These are phyloP conservation scores for Apteryx mantelli DNA, from an alignment of 2,113 vertebrate genomes.

Conservation along the genomic window DNA sequence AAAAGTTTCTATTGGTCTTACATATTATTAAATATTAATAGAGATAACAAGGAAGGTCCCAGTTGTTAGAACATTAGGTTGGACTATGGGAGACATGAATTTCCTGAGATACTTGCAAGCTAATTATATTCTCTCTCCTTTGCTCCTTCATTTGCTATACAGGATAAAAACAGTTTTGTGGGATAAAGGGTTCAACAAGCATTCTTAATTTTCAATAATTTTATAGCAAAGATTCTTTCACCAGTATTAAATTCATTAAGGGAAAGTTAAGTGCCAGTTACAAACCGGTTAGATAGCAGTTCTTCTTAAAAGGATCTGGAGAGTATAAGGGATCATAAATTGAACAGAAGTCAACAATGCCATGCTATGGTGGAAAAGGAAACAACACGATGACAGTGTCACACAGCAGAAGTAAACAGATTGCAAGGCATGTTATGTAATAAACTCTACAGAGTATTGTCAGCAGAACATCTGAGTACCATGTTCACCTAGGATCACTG, in stretches of 20 bases:
- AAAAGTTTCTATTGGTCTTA: background rate
- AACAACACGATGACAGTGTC: background rate
- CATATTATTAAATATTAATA: background rate
- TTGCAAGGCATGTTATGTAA: background rate
- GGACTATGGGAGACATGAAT: background rate
- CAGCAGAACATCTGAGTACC: conserved; percentile 13
- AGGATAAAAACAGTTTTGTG: background rate
- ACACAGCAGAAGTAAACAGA: background rate
- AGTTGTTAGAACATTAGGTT: background rate
- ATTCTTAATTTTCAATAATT: background rate
- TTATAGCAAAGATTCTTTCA: background rate
- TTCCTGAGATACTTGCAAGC: background rate
- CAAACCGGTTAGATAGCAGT: background rate
- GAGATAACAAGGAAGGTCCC: background rate
- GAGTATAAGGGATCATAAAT: background rate
- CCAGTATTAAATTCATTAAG: background rate
- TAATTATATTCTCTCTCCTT: background rate
- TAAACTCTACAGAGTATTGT: background rate
- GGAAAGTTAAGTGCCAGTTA: background rate
- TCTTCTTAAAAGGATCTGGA: background rate
- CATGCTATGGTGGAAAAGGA: background rate
- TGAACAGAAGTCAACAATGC: background rate
- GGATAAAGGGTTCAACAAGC: background rate
- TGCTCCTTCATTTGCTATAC: background rate
- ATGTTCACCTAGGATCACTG: background rate